Conservation (phyloP, 2,113 vertebrate genomes). For the Amphilophus citrinellus region DNA sequence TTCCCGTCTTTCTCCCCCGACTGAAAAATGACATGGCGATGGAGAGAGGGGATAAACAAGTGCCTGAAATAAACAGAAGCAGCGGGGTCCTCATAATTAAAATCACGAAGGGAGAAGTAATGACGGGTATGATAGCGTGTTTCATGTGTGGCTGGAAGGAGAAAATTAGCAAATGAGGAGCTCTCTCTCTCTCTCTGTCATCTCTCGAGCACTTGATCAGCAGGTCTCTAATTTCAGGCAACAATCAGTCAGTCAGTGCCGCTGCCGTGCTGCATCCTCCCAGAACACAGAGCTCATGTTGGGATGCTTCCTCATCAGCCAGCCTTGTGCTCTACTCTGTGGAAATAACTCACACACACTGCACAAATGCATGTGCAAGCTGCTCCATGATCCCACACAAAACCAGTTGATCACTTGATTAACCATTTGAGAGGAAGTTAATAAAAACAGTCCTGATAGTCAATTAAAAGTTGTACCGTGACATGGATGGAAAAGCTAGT, state of each 20-base stretch:
- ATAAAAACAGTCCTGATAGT: background rate
- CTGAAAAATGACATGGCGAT: background rate
- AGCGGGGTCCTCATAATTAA: constrained; percentile 53
- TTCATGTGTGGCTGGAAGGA: constrained; percentile 32
- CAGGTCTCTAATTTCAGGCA: constrained; percentile 54
- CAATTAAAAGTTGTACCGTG: background rate
- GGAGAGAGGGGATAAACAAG: constrained; percentile 16
- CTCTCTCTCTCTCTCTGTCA: background rate
- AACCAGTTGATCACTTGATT: background rate
- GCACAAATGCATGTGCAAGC: constrained; percentile 2
- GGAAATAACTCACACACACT: background rate
- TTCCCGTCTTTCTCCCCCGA: background rate
- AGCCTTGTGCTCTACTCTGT: background rate
- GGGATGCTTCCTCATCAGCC: constrained; percentile 50
- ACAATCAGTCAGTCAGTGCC: constrained; percentile 46
- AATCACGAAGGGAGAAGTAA: constrained; percentile 42
- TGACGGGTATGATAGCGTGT: constrained; percentile 25
- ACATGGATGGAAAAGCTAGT: background rate
- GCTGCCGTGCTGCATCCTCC: constrained; percentile 7
- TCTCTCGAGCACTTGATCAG: constrained; percentile 22
- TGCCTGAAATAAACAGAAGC: constrained; percentile 51
- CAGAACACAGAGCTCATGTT: constrained; percentile 14
- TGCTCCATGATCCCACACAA: background rate
- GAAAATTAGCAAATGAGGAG: constrained; percentile 37
- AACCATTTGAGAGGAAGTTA: background rate